A percentile compares a stretch with the other conserved stretches of the same genome.
These are phyloP conservation scores for Sus scrofa DNA, from an alignment of 2,113 vertebrate species.

Conservation along the genomic window T2T-Sscrofa CM000824.6:110965501-110966000, in stretches of 20 bases:
- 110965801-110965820: background rate
- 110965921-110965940: conserved; percentile 16
- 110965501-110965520: background rate
- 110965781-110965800: background rate
- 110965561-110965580: background rate
- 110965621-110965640: background rate
- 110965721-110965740: background rate
- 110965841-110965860: background rate
- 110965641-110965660: background rate
- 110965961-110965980: background rate
- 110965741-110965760: background rate
- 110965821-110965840: background rate
- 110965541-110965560: background rate
- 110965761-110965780: background rate
- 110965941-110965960: background rate
- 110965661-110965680: background rate
- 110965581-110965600: background rate
- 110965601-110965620: background rate
- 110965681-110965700: background rate
- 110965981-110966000: background rate
- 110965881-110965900: background rate
- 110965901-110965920: background rate
- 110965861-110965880: background rate
- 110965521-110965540: background rate
- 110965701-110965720: background rate